A percentile compares a stretch with the other conserved stretches of the same genome.
These are phyloP conservation scores for Eristalinus sepulchralis DNA, from an alignment of 2,888 invertebrate species.

Conservation along the genomic window DNA sequence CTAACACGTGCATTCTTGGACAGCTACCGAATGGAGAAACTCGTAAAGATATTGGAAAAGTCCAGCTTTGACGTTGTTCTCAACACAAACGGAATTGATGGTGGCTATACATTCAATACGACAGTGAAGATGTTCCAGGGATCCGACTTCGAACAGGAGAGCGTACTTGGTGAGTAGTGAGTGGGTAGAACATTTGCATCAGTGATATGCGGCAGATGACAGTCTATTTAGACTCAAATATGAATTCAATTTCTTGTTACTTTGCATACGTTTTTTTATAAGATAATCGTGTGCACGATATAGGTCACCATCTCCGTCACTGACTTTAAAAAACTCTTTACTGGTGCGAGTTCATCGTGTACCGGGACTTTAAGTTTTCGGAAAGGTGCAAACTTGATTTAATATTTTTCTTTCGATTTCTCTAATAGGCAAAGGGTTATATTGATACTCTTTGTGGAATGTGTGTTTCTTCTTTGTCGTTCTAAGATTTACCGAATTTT, in stretches of 20 bases:
- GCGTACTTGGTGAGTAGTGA: slow-evolving; percentile 72
- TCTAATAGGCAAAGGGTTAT: too few species aligned
- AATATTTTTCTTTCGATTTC: too few species aligned
- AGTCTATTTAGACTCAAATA: background rate
- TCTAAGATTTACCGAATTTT: too few species aligned
- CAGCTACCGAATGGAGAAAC: slow-evolving; percentile 69
- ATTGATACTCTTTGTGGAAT: too few species aligned
- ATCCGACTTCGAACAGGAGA: slow-evolving; percentile 72
- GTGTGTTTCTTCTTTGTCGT: too few species aligned
- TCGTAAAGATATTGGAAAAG: slow-evolving; percentile 72
- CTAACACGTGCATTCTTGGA: slow-evolving; percentile 65
- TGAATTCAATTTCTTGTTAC: background rate
- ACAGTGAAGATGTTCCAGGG: slow-evolving; percentile 70
- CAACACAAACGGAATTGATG: slow-evolving; percentile 72
- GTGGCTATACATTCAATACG: slow-evolving; percentile 68
- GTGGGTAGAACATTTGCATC: background rate
- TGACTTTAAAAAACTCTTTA: too few species aligned
- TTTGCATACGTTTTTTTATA: background rate
- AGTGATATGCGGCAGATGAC: background rate
- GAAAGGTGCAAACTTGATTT: too few species aligned
- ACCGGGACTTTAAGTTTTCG: too few species aligned
- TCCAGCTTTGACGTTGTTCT: slow-evolving; percentile 72
- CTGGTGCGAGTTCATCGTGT: too few species aligned
- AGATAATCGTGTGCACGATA: background rate
- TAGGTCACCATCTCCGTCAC: background rate